A percentile compares a stretch with the other conserved stretches of the same genome.
phyloP scores from a whole-genome alignment of 2,888 invertebrate genomes.

The Drosophila rellima region DNA sequence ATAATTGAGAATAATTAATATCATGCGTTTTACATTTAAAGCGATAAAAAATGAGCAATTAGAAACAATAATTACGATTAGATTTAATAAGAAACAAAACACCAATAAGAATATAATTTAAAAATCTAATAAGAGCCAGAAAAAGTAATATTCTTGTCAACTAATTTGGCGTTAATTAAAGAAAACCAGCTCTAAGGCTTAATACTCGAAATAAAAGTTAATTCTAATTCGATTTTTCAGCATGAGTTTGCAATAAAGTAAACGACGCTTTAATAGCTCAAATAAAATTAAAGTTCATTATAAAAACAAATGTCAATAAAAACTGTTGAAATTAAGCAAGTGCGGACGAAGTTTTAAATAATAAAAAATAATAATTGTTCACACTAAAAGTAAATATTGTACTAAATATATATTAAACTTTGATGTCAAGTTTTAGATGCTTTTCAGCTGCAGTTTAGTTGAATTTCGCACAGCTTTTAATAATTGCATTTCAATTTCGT shows the following conservation, averaged over 20 bases:
- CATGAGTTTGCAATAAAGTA: not conserved
- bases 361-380: not conserved
- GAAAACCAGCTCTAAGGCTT: not conserved
- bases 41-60: not conserved
- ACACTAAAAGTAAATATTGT: not conserved
- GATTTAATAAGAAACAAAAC: not conserved
- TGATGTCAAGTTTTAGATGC: not conserved
- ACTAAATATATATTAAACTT: not conserved
- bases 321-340: not conserved
- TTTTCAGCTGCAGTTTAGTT: not conserved
- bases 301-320: not conserved
- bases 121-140: no score
- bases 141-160: no score
- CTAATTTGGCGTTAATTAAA: conserved; percentile 8
- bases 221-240: not conserved
- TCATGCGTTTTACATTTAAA: conserved; percentile 3
- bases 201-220: not conserved
- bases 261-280: not conserved
- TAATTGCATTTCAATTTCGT: not conserved
- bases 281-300: not conserved
- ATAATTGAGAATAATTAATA: conserved; percentile 29
- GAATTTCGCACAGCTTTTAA: not conserved
- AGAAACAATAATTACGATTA: conserved; percentile 4
- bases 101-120: no score
- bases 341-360: not conserved